Conservation (phyloP, 2,888 invertebrate genomes). For the Cepaea hortensis region DNA sequence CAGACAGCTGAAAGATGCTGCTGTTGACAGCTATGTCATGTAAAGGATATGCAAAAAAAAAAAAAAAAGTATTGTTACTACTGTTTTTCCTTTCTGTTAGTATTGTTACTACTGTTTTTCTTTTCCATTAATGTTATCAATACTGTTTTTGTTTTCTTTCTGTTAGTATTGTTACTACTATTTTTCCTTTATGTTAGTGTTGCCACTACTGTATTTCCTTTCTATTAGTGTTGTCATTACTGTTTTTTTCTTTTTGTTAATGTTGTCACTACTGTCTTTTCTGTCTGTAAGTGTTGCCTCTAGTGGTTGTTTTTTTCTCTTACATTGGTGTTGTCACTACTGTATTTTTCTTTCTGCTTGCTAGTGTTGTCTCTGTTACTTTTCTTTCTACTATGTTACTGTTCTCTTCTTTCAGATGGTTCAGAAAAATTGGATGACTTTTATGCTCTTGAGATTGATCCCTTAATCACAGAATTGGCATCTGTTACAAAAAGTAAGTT, state of each 20-base stretch:
- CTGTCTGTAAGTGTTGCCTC: too few species aligned
- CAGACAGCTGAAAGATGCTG: too few species aligned
- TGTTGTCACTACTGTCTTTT: too few species aligned
- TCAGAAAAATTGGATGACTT: constrained; percentile 60
- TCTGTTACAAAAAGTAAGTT: constrained; percentile 68
- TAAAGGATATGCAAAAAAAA: too few species aligned
- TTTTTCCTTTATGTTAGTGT: too few species aligned
- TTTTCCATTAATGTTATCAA: not conserved
- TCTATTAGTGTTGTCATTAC: not conserved
- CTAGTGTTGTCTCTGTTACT: not conserved
- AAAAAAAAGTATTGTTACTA: too few species aligned
- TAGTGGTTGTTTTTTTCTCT: not conserved
- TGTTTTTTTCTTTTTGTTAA: too few species aligned
- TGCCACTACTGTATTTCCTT: too few species aligned
- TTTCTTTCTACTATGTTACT: not conserved
- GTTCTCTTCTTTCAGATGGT: constrained; percentile 49
- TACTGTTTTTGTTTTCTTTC: too few species aligned
- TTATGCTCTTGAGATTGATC: constrained; percentile 66
- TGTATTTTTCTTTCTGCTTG: not conserved
- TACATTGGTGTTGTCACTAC: not conserved
- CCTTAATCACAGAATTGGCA: constrained; percentile 69
- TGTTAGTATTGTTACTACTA: too few species aligned
- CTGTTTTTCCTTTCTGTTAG: not conserved
- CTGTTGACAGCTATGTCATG: too few species aligned
- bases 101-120: not conserved